Evolutionary conservation across 2,797 vertebrate genomes (phyloP), one percentile per base, ranked within the genome.

Genomic region (Diplodus puntazzo): DNA sequence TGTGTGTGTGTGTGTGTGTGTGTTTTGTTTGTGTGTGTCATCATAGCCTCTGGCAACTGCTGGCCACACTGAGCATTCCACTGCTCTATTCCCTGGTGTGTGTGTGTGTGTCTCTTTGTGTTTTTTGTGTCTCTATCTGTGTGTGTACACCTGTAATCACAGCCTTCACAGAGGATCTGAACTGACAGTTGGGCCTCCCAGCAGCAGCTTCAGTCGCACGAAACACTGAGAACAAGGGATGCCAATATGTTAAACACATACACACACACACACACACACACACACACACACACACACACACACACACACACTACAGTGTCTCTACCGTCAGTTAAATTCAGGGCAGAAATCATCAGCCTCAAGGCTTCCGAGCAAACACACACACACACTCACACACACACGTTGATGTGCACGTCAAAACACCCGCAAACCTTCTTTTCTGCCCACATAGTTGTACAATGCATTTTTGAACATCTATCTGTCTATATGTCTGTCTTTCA

Each of bases 121-220:
- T 48, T 67, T 34, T 66, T n/a, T 23, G 61, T 61, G 42, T 43
- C 17, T 54, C 53, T 48, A 21, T 50, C 27, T 45, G 45, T 73
- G 73, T 58, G 76, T 58, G 59, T 64, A 25, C 7, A 88, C 83
- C 75, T 85, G 69, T 67, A 67, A 76, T 83, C 81, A 81, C 68
- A 68, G 65, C 58, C 71, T 69, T 45, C 76, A 61, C 59, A 0
- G 23, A 48, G 42, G 63, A 89, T 82, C 48, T 65, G 74, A 27
- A 39, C 70, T 78, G 87, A 89, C 83, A 84, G 70, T 46, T 11
- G 30, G 34, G 79, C 81, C 83, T 80, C 53, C 20, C 68, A 80
- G 75, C 73, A 73, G 77, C 73, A 60, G 73, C 81, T 69, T 61
- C 68, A 50, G 50, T 59, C 77, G 70, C 86, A 85, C 75, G 75